These are phyloP conservation scores for Conger conger DNA, from an alignment of 2,113 vertebrate genomes.

Conservation along the genomic window DNA sequence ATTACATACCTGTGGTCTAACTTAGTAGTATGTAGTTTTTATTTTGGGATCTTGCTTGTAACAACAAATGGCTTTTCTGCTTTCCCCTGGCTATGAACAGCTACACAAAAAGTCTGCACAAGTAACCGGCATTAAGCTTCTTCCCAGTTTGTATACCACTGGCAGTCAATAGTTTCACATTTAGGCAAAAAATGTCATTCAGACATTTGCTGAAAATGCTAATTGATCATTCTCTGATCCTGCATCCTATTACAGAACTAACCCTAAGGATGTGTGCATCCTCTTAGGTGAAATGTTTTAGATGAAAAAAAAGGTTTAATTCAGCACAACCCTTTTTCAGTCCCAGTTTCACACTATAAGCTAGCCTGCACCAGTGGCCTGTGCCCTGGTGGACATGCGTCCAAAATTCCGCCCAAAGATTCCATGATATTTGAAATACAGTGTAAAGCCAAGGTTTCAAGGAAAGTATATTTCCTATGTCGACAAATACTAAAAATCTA, in stretches of 20 bases:
- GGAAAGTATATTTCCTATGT: not conserved
- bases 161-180: not conserved
- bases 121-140: not conserved
- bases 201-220: not conserved
- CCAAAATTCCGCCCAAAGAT: constrained; percentile 26
- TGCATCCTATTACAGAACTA: not conserved
- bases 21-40: not conserved
- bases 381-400: constrained; percentile 44
- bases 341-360: constrained; percentile 26
- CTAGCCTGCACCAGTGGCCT: not conserved
- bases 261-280: not conserved
- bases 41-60: not conserved
- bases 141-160: not conserved
- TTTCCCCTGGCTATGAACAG: not conserved
- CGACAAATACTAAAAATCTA: constrained; percentile 44
- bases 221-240: not conserved
- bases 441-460: constrained; percentile 30
- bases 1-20: not conserved
- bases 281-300: not conserved
- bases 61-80: not conserved
- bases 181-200: not conserved
- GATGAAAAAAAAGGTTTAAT: constrained; percentile 6
- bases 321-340: constrained; percentile 3
- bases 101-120: not conserved
- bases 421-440: constrained; percentile 28